Percentiles rank a stretch among this genome's conserved stretches.
Evolutionary conservation across 1,140 invertebrate genomes (phyloP).

Genomic region (Drosophila ercepeae): DNA sequence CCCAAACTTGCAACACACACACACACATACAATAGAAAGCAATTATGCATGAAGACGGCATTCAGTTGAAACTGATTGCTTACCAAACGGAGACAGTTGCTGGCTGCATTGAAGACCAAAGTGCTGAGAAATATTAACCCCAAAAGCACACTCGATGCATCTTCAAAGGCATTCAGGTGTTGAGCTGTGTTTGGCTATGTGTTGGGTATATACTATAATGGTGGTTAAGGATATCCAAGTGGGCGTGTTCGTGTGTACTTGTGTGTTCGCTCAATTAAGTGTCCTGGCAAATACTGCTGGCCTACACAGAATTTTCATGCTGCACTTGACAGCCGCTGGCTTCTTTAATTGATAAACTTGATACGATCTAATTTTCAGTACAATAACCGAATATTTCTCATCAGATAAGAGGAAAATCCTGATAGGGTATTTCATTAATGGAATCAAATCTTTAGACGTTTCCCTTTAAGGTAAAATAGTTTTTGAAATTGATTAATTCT

Average conservation of each 20-base stretch:
- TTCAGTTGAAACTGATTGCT: conserved; percentile 75
- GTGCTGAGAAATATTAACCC: conserved; percentile 16
- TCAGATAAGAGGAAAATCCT: background rate
- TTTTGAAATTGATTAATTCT: conserved; percentile 6
- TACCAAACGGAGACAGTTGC: conserved; percentile 47
- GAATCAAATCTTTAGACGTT: background rate
- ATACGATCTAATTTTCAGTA: conserved; percentile 5
- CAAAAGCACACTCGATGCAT: conserved; percentile 35
- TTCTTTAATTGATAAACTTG: conserved; percentile 47
- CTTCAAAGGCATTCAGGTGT: conserved; percentile 57
- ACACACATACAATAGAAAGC: conserved; percentile 40
- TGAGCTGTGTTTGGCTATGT: conserved; percentile 38
- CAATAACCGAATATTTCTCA: conserved; percentile 5
- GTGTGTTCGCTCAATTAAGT: conserved; percentile 61
- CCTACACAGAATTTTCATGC: conserved; percentile 27
- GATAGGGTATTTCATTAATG: background rate
- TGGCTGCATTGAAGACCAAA: conserved; percentile 25
- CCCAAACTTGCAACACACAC: conserved; percentile 12
- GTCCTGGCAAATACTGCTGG: conserved; percentile 48
- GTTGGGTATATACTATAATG: background rate
- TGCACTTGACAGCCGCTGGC: conserved; percentile 41
- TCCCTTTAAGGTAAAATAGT: background rate
- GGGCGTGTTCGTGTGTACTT: conserved; percentile 14
- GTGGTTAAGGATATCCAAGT: conserved; percentile 1
- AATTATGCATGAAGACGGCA: conserved; percentile 72